phyloP scores from a whole-genome alignment of 2,888 invertebrate species.

The Stenotaenia linearis region DNA sequence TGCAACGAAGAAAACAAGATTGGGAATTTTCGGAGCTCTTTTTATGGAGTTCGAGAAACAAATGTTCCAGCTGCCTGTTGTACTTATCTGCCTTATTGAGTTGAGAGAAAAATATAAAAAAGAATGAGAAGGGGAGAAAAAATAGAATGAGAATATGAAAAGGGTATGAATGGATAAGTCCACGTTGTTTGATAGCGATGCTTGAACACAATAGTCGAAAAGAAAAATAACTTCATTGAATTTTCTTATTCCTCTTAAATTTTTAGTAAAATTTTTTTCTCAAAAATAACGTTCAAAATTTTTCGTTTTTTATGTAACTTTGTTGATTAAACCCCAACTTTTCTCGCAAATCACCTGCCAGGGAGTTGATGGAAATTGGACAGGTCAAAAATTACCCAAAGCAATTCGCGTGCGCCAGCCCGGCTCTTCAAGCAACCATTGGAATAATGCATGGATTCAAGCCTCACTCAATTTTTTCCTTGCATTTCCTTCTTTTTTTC shows the following conservation, averaged over 20 bases:
- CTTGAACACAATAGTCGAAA: not conserved
- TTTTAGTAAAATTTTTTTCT: no score
- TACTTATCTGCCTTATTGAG: not conserved
- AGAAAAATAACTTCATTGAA: not conserved
- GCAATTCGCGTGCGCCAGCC: not conserved
- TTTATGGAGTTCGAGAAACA: not conserved
- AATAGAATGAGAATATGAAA: not conserved
- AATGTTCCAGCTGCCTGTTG: not conserved
- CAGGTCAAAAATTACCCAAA: not conserved
- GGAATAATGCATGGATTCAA: not conserved
- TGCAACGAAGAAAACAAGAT: not conserved
- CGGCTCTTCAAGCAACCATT: not conserved
- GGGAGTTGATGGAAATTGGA: not conserved
- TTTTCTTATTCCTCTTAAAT: no score
- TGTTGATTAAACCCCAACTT: not conserved
- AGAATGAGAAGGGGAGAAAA: not conserved
- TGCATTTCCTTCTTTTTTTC: not conserved
- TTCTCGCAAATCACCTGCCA: not conserved
- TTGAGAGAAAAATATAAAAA: not conserved
- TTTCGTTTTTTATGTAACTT: not conserved
- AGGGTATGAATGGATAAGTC: not conserved
- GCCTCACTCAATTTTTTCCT: not conserved
- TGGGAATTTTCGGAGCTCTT: not conserved
- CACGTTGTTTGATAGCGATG: not conserved
- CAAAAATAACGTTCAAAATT: not conserved